Base-by-base conservation (phyloP, 1,140 invertebrate genomes). In the Saxidomus purpurata region DNA sequence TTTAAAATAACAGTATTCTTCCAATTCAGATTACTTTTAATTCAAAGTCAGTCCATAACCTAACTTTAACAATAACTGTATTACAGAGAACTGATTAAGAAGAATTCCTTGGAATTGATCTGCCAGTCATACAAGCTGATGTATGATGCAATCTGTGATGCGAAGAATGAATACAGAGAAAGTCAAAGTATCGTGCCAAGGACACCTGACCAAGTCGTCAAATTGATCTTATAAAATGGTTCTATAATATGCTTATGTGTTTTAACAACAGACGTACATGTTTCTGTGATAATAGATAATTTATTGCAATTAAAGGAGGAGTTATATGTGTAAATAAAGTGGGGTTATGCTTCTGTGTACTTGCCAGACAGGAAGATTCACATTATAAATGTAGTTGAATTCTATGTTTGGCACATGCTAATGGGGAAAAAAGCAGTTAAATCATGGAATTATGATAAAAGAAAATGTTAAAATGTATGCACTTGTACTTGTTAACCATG, bases 71-170 rank as follows among this genome's bases (percentile, higher is more conserved):
- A n/a, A n/a, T n/a, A n/a, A n/a, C n/a, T n/a, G n/a, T 25, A n/a
- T 93, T 94, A 38, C 96, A 97, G 98, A 91, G 97, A 97, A 52
- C 96, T 96, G 28, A 97, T 98, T 0, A 98, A 98, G 91, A 97
- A 97, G 94, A 96, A 98, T 89, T 97, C 98, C 19, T 98, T 98
- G 94, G 97, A 98, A 96, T 97, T 99, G 0, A 97, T 99, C 82
- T 97, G 97, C 87, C 97, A 98, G 49, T 98, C 99, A 92, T 99
- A 99, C 95, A 97, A 97, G 90, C 98, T 98, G 95, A 96, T 99
- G 2, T 98, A 98, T 95, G 97, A 97, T 71, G 97, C 97, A 81
- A 97, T 98, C 34, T 96, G 97, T 93, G 96, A 98, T 95, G 97
- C 97, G 9, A 96, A 95, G 38, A 98, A 98, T 97, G 96, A 97